Evolutionary conservation across 2,113 vertebrate genomes (phyloP).

Genomic region (Phyllopteryx taeniolatus): DNA sequence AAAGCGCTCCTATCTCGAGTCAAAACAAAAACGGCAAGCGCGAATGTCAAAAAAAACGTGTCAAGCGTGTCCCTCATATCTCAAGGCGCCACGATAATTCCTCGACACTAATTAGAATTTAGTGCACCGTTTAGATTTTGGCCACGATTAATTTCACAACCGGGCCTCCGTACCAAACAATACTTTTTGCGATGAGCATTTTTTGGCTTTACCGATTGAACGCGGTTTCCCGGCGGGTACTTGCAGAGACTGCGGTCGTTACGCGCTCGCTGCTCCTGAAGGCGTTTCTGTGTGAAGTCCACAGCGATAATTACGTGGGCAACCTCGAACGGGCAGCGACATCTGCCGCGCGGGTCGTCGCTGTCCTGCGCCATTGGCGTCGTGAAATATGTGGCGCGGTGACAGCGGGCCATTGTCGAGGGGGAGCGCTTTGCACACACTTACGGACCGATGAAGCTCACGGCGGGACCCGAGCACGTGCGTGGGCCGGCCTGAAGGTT

Average conservation of each 20-base stretch:
- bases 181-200: too few relatives aligned
- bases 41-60: too few relatives aligned
- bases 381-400: conserved; percentile 48
- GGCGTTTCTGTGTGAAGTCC: conserved; percentile 44
- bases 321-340: conserved; percentile 51
- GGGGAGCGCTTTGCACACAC: conserved; percentile 14
- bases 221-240: not conserved
- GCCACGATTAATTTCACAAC: too few relatives aligned
- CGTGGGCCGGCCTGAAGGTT: conserved; percentile 28
- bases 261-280: not conserved
- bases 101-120: too few relatives aligned
- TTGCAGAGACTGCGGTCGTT: not conserved
- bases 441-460: conserved; percentile 52
- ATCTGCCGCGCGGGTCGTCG: conserved; percentile 40
- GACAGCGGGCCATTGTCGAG: conserved; percentile 24
- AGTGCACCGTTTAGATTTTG: too few relatives aligned
- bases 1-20: too few relatives aligned
- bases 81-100: too few relatives aligned
- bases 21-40: too few relatives aligned
- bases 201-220: too few relatives aligned
- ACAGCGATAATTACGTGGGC: conserved; percentile 63
- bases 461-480: not conserved
- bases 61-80: too few relatives aligned
- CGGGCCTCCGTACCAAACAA: too few relatives aligned
- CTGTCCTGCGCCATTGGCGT: conserved; percentile 50